These are phyloP conservation scores for Lathronympha strigana DNA, from an alignment of 2,888 invertebrate genomes.

Conservation along the genomic window DNA sequence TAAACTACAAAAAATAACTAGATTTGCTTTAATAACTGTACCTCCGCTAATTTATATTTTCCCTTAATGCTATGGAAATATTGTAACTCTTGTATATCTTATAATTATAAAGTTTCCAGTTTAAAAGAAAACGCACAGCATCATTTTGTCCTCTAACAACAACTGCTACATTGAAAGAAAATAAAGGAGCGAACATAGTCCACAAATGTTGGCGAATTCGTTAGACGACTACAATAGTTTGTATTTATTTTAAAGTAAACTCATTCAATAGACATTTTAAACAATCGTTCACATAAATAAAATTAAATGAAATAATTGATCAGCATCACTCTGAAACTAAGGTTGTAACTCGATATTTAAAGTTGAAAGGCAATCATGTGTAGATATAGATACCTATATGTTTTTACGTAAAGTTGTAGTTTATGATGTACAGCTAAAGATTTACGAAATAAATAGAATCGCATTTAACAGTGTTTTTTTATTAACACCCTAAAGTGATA, in stretches of 20 bases:
- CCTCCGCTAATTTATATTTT: too few relatives aligned
- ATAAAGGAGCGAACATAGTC: too few relatives aligned
- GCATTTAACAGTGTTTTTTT: conserved; percentile 52
- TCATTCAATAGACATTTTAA: conserved; percentile 48
- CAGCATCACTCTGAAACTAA: conserved; percentile 70
- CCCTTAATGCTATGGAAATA: too few relatives aligned
- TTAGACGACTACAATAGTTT: not conserved
- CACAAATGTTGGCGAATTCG: not conserved
- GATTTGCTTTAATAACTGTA: too few relatives aligned
- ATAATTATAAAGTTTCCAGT: too few relatives aligned
- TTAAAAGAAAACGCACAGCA: too few relatives aligned
- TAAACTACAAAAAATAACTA: too few relatives aligned
- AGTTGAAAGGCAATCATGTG: conserved; percentile 71
- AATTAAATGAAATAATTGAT: conserved; percentile 56
- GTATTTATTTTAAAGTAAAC: not conserved
- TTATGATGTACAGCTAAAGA: conserved; percentile 77
- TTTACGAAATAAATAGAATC: conserved; percentile 77
- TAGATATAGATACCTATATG: conserved; percentile 72
- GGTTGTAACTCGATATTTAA: conserved; percentile 82
- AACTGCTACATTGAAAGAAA: too few relatives aligned
- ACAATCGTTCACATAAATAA: conserved; percentile 47
- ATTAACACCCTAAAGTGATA: conserved; percentile 31
- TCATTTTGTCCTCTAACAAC: too few relatives aligned
- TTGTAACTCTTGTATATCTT: too few relatives aligned
- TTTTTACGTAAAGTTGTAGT: conserved; percentile 81